Evolutionary conservation across 92 coral and sea anemone species (phyloP).

Genomic region (Blastomussa wellsi): DNA sequence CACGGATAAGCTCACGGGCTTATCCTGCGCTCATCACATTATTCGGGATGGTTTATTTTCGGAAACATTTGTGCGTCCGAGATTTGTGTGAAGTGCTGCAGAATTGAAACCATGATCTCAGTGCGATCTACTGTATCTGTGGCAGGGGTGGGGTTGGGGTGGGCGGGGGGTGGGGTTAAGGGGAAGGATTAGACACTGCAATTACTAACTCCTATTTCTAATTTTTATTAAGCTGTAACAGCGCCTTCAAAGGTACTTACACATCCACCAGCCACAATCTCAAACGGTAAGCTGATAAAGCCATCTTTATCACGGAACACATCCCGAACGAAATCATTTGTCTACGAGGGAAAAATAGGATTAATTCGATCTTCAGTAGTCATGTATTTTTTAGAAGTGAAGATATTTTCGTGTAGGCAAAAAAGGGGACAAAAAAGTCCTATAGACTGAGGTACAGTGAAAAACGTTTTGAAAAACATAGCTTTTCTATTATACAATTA

Average conservation of each 20-base stretch:
- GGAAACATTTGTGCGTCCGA: no score
- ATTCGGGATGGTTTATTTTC: no score
- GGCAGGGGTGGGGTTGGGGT: no score
- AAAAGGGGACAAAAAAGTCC: background rate
- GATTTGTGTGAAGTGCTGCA: no score
- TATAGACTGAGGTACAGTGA: background rate
- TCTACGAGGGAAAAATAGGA: constrained; percentile 48
- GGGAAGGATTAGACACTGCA: background rate
- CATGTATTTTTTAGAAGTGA: background rate
- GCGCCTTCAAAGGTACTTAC: constrained; percentile 66
- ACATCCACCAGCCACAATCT: constrained; percentile 96
- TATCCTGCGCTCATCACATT: no score
- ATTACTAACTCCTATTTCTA: background rate
- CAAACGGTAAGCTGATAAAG: constrained; percentile 84
- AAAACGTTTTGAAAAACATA: background rate
- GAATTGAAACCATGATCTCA: no score
- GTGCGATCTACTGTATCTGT: no score
- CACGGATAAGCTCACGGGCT: no score
- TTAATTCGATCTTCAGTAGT: background rate
- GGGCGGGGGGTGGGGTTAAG: no score
- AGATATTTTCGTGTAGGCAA: background rate
- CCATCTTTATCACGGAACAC: constrained; percentile 86
- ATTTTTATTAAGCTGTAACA: background rate
- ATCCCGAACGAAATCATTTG: constrained; percentile 94
- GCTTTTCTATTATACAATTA: background rate